A percentile compares a stretch with the other conserved stretches of the same genome.
phyloP scores from a whole-genome alignment of 2,113 vertebrate species.

The Chaetorhynchus papuensis region DNA sequence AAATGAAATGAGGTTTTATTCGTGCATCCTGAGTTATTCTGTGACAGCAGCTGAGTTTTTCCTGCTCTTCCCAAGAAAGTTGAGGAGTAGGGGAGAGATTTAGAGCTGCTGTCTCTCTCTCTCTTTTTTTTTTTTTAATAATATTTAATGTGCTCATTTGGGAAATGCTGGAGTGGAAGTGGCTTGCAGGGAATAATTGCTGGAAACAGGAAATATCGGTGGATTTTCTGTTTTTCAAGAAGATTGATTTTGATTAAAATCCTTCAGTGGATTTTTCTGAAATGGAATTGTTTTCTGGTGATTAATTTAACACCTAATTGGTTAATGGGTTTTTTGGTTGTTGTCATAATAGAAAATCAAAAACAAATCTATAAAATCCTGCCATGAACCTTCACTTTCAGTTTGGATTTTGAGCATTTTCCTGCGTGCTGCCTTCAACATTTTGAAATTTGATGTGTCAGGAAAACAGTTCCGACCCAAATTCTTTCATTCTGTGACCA shows the following conservation, averaged over 20 bases:
- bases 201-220: not conserved
- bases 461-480: not conserved
- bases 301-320: not conserved
- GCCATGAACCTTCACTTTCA: not conserved
- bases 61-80: not conserved
- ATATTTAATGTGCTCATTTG: not conserved
- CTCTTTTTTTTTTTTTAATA: not conserved
- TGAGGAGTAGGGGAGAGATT: not conserved
- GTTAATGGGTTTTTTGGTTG: not conserved
- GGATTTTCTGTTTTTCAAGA: not conserved
- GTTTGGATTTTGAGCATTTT: not conserved
- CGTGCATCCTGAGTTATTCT: accelerated
- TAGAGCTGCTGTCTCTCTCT: not conserved
- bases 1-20: not conserved
- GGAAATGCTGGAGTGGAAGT: not conserved
- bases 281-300: not conserved
- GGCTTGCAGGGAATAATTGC: not conserved
- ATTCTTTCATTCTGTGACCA: not conserved
- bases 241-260: not conserved
- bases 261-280: not conserved
- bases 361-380: not conserved
- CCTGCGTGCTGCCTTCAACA: not conserved
- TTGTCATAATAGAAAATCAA: not conserved
- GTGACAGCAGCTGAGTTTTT: not conserved
- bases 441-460: not conserved